Percentiles rank a stretch among this genome's conserved stretches.
Conservation (phyloP, 2,113 vertebrate species). For the Gobius niger region DNA sequence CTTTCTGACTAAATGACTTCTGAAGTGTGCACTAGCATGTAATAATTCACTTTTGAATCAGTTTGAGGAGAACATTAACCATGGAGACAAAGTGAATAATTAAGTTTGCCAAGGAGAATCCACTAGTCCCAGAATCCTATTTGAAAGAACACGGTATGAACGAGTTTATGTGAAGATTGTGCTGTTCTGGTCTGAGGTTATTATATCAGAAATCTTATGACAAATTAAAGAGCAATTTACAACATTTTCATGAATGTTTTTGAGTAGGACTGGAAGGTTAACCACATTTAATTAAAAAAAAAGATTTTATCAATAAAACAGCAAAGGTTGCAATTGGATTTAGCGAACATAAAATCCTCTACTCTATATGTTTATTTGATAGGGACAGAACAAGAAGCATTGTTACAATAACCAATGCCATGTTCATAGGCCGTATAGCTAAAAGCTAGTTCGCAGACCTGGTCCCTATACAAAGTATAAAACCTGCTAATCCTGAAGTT, state of each 20-base stretch:
- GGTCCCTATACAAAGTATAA: too few species aligned
- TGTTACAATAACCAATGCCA: too few species aligned
- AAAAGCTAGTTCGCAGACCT: too few species aligned
- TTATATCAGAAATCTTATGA: not conserved
- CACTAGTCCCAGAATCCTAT: conserved; percentile 39
- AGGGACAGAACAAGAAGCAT: too few species aligned
- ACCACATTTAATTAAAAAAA: too few species aligned
- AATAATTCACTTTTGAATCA: conserved; percentile 14
- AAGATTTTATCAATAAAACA: too few species aligned
- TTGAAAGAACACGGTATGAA: conserved; percentile 65
- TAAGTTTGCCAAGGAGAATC: conserved; percentile 55
- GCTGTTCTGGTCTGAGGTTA: not conserved
- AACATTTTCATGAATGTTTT: not conserved
- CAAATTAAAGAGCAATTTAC: not conserved
- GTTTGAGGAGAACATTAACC: conserved; percentile 2
- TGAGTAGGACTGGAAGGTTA: too few species aligned
- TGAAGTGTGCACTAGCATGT: not conserved
- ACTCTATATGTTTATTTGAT: too few species aligned
- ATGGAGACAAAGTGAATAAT: conserved; percentile 76
- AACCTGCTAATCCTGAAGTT: too few species aligned
- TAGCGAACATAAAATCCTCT: too few species aligned
- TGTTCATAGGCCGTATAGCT: too few species aligned
- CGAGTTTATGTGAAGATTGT: conserved; percentile 11
- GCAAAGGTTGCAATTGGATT: too few species aligned
- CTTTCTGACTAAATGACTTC: not conserved